Base-by-base conservation (phyloP, 2,113 vertebrate species). In the Talpa occidentalis region DNA sequence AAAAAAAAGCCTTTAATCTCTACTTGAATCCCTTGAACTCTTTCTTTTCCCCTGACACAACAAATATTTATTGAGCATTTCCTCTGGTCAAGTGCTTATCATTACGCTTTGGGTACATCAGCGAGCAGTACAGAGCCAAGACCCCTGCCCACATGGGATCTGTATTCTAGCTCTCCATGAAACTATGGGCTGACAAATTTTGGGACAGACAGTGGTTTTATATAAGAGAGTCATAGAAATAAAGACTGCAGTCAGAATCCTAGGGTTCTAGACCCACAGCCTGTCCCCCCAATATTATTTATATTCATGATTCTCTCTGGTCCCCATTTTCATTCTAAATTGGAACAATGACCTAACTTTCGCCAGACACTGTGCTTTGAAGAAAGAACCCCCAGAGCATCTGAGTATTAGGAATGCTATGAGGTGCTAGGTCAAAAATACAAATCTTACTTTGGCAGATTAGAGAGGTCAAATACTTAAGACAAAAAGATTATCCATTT, bases 321-420 rank as follows among this genome's bases (percentile, higher is more conserved):
- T 0, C 26, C 26, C 12, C 10, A 6, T 93, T 90, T 94, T 88
- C 47, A 59, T 86, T 59, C 82, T 69, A 64, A 93, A 80, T n/a
- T 74, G 7, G 1, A 82, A 82, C 72, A 37, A 73, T 54, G 76
- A 76, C 47, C 40, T 60, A 26, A 16, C 16, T 14, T 90, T 90
- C 54, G n/a, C 5, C 2, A 72, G 81, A 73, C 35, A 76, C 10
- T 76, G 7, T 15, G 22, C 17, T 59, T 82, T 85, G 52, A 78
- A 94, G 67, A 94, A 97, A 84, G 52, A 35, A 60, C 64, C 32
- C 26, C 40, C 82, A 17, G 92, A 79, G 35, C 24, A 79, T 28
- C 24, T 73, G 87, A 44, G 4, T 72, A 49, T 37, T 62, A 37
- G 54, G 3, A 85, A 83, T 24, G 22, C 28, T 42, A 12, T 44